phyloP scores from a whole-genome alignment of 2,888 invertebrate species.

The Drosophila demipolita region DNA sequence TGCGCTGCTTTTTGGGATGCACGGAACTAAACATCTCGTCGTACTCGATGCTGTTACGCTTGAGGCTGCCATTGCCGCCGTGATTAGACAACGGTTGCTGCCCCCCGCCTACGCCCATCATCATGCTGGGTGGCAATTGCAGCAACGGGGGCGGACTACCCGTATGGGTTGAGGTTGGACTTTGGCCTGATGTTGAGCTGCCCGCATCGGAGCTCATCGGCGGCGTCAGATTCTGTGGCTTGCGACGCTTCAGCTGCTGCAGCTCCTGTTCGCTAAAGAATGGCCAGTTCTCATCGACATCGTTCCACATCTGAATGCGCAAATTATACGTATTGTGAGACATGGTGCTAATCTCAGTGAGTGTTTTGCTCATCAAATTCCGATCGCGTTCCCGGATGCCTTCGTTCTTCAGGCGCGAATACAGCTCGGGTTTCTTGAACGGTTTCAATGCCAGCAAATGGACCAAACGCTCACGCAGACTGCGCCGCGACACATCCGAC shows the following conservation, averaged over 20 bases:
- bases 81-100: constrained; percentile 23
- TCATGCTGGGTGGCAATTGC: constrained; percentile 24
- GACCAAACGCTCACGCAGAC: constrained; percentile 94
- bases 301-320: constrained; percentile 95
- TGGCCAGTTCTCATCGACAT: constrained; percentile 97
- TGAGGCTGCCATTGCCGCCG: constrained; percentile 67
- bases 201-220: constrained; percentile 93
- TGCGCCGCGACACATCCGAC: constrained; percentile 85
- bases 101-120: constrained; percentile 16
- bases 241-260: constrained; percentile 94
- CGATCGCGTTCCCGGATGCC: constrained; percentile 94
- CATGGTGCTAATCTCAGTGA: constrained; percentile 92
- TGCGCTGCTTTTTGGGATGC: constrained; percentile 91
- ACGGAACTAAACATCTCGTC: constrained; percentile 86
- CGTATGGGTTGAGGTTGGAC: constrained; percentile 90
- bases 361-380: constrained; percentile 90
- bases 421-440: constrained; percentile 96
- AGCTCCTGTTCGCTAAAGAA: constrained; percentile 96
- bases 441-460: constrained; percentile 96
- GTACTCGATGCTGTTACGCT: constrained; percentile 86
- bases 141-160: constrained; percentile 89
- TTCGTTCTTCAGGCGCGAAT: constrained; percentile 92
- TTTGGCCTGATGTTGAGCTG: constrained; percentile 92
- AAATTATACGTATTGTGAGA: constrained; percentile 94
- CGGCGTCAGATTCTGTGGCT: constrained; percentile 96